phyloP scores from a whole-genome alignment of 2,113 vertebrate species.

The Mormoops blainvillei region DNA sequence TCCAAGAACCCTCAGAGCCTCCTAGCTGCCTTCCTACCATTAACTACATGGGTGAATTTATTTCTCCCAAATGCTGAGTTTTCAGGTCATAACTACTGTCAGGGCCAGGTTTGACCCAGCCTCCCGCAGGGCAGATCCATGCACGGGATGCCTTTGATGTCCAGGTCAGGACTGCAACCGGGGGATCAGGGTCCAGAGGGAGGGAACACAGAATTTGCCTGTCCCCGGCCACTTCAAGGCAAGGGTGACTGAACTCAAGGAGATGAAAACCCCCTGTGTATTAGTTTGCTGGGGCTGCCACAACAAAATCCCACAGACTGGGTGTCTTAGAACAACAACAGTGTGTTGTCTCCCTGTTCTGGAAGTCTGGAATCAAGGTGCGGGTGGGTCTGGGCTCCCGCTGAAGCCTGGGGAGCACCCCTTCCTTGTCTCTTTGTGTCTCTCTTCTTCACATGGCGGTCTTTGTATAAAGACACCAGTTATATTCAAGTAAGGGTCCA shows the following conservation, averaged over 20 bases:
- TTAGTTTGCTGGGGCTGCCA: neutral
- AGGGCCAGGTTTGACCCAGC: neutral
- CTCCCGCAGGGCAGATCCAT: neutral
- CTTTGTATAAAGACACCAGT: neutral
- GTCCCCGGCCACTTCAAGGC: fast-evolving
- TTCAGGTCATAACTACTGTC: neutral
- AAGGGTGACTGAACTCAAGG: neutral
- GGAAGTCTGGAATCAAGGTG: neutral
- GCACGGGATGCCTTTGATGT: neutral
- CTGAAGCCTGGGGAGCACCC: neutral
- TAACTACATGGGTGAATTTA: neutral
- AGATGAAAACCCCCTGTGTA: neutral
- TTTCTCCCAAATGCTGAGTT: neutral
- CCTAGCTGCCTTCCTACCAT: neutral
- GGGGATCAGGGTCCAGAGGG: neutral
- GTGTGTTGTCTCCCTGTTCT: fast-evolving
- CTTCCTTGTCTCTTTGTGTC: fast-evolving
- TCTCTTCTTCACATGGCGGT: neutral
- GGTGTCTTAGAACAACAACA: too few relatives aligned
- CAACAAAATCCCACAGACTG: neutral
- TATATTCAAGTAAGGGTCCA: neutral
- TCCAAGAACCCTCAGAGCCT: neutral
- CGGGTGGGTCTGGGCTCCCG: neutral
- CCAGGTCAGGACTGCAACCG: neutral
- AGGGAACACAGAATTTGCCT: neutral